Conservation (phyloP, 2,888 invertebrate genomes). For the Falcaria lacertinaria region DNA sequence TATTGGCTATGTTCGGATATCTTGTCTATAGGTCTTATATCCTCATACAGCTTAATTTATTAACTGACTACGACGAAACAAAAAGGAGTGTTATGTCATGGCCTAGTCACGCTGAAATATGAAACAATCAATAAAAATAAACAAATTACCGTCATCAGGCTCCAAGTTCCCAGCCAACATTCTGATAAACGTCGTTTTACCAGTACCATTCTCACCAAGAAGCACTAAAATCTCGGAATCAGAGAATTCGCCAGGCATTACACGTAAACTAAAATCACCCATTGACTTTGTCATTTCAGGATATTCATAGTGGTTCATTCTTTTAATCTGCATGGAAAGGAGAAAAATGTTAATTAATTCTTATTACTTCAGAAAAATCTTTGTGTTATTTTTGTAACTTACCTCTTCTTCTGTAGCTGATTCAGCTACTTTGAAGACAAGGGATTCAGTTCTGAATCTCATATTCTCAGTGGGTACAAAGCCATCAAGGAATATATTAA, state of each 20-base stretch:
- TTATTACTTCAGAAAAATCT: neutral
- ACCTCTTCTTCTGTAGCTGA: slow-evolving; percentile 97
- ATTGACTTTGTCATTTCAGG: slow-evolving; percentile 94
- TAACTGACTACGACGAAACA: no score
- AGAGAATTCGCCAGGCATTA: slow-evolving; percentile 96
- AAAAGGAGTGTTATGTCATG: no score
- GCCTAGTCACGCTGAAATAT: no score
- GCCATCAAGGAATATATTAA: slow-evolving; percentile 99
- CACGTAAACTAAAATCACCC: slow-evolving; percentile 87
- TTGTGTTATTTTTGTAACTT: slow-evolving; percentile 10
- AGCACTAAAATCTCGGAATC: slow-evolving; percentile 99
- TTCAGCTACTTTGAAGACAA: slow-evolving; percentile 99
- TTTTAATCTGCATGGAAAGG: slow-evolving; percentile 86
- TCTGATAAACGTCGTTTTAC: slow-evolving; percentile 99
- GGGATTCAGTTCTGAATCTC: slow-evolving; percentile 97
- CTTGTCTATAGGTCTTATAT: neutral
- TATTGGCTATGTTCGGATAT: slow-evolving; percentile 23
- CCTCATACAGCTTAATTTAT: neutral
- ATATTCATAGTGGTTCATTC: slow-evolving; percentile 98
- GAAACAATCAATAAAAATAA: no score
- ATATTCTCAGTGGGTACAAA: slow-evolving; percentile 99
- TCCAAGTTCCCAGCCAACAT: slow-evolving; percentile 98
- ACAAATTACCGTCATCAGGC: slow-evolving; percentile 87
- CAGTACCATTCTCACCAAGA: slow-evolving; percentile 98
- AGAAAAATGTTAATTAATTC: neutral